Evolutionary conservation across 64 coral and sea anemone species (phyloP).

Genomic region (Hydrozoanthus tunicans): DNA sequence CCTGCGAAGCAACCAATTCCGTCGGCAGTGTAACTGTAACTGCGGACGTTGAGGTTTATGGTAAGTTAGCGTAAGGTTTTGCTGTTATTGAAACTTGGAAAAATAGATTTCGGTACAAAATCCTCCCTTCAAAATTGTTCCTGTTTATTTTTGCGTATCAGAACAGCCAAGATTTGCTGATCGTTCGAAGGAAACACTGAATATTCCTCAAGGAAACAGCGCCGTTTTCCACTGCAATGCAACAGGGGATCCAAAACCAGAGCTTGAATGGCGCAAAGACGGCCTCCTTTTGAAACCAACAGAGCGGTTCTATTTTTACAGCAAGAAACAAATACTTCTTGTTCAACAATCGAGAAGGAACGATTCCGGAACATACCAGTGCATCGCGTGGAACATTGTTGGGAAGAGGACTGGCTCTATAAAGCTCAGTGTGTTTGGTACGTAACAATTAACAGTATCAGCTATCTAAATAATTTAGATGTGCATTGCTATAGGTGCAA

Average conservation of each 20-base stretch:
- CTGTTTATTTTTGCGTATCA: not conserved
- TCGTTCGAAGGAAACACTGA: not conserved
- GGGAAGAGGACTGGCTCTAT: not conserved
- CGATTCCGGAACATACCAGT: slow-evolving; percentile 4
- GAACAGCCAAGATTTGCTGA: not conserved
- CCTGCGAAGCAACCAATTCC: not conserved
- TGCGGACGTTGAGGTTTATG: not conserved
- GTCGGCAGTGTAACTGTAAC: not conserved
- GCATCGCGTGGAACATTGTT: not conserved
- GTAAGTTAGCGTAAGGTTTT: not conserved
- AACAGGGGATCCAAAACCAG: not conserved
- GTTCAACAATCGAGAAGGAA: not conserved
- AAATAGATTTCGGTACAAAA: no score
- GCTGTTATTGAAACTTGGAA: no score
- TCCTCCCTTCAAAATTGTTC: not conserved
- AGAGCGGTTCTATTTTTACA: not conserved
- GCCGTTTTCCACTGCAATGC: not conserved
- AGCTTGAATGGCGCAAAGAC: not conserved
- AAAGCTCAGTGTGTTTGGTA: slow-evolving; percentile 3
- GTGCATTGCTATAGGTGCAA: no score
- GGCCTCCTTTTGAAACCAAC: not conserved
- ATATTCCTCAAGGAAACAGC: not conserved
- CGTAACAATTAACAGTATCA: not conserved
- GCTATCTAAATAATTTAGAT: not conserved
- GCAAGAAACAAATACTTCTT: not conserved